Base-by-base conservation (phyloP, 2,113 vertebrate species). In the Ageneiosus marmoratus region DNA sequence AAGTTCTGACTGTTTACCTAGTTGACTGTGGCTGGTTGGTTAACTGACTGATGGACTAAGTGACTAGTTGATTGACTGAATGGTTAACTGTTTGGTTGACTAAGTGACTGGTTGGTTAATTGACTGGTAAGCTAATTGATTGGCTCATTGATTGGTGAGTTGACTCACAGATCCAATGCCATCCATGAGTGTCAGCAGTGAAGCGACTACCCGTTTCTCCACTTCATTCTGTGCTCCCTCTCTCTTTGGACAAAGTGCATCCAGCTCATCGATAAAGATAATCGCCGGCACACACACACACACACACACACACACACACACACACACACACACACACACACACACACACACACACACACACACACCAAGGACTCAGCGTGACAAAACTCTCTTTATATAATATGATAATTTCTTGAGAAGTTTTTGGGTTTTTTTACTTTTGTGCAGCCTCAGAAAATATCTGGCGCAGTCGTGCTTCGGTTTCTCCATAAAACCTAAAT, bases 201-300 rank as follows among this genome's bases (percentile, higher is more conserved):
- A 97, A 22, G 98, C 96, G 5, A 99, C 98, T 1, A 99, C 93
- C 80, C 98, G 94, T 87, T 97, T 99, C 88, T 98, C 98, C 88
- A 99, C 96, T 92, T 99, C 97, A n/a, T 96, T 98, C 90, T 98
- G 97, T 22, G 96, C 92, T 0, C 94, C 96, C 84, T 98, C 97
- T 91, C 98, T 92, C 91, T 95, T 98, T 0, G 98, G 97, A 81
- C 97, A 99, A 84, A 99, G 91, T 0, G 98, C 97, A 69, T 99
- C 98, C 84, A 99, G 89, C 86, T 99, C 98, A 78, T 99, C 98
- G 37, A 99, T 99, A 86, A 99, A 99, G 93, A 99, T 96, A 84
- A 99, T 94, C 1, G 98, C 95, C 1, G 98, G 97, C 0, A 53
- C 9, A 15, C 29, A 63, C 41, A 12, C 48, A 67, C 10, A 34